Conservation (phyloP, 2,113 vertebrate genomes). For the Columba livia region DNA sequence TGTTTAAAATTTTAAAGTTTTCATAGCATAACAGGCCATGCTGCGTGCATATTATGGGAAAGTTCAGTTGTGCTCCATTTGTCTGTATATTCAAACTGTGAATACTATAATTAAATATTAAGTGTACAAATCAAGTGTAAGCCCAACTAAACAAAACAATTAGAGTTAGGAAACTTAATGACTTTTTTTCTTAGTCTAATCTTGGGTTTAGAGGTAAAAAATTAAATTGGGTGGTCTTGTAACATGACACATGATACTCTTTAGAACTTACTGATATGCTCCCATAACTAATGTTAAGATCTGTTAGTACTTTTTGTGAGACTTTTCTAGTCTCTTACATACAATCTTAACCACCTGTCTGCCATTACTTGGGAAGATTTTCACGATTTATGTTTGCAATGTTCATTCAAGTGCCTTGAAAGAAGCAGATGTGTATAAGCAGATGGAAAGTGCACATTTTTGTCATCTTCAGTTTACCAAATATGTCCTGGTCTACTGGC, state of each 20-base stretch:
- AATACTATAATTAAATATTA: background rate
- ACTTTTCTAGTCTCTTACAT: background rate
- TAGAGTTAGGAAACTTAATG: background rate
- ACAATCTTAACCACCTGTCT: background rate
- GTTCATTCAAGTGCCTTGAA: background rate
- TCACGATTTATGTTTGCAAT: background rate
- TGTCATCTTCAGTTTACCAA: background rate
- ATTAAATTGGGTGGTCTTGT: background rate
- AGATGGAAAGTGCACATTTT: background rate
- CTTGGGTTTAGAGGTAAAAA: background rate
- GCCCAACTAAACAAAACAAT: background rate
- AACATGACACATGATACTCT: background rate
- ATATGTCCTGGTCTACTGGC: background rate
- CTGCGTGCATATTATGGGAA: background rate
- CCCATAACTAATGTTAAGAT: background rate
- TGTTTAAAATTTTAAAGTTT: background rate
- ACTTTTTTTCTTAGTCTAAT: background rate
- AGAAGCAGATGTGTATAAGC: background rate
- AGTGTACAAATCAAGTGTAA: background rate
- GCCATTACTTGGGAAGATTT: background rate
- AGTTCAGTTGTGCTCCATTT: background rate
- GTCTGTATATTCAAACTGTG: background rate
- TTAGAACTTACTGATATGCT: background rate
- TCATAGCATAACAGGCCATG: background rate
- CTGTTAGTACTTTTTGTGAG: background rate